phyloP scores from a whole-genome alignment of 23 tunicate genomes.

The Diplosoma virens region DNA sequence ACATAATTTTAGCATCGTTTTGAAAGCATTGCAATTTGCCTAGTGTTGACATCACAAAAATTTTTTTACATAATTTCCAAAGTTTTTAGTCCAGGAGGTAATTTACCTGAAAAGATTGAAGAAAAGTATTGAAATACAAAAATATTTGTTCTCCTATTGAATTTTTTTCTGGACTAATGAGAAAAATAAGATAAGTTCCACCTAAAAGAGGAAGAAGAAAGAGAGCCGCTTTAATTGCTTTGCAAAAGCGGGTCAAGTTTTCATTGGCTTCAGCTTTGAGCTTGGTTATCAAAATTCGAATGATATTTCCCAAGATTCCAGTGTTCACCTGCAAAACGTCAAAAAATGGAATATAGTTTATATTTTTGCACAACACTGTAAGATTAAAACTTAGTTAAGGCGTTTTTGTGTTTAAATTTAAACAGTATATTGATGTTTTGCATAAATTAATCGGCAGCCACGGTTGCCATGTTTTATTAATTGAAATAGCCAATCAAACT shows the following conservation, averaged over 20 bases:
- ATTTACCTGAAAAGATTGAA: constrained; percentile 75
- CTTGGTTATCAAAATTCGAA: constrained; percentile 70
- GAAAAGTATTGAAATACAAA: constrained; percentile 49
- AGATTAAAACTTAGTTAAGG: background rate
- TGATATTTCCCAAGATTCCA: constrained; percentile 53
- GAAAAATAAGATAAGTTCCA: constrained; percentile 70
- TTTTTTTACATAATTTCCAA: too few species aligned
- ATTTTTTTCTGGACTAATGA: constrained; percentile 50
- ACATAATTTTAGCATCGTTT: too few species aligned
- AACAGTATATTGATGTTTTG: too few species aligned
- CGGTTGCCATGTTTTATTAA: too few species aligned
- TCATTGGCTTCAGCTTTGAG: constrained; percentile 23
- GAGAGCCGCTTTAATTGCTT: constrained; percentile 85
- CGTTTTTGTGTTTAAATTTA: background rate
- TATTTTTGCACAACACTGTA: too few species aligned
- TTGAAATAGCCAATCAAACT: too few species aligned
- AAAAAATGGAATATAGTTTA: too few species aligned
- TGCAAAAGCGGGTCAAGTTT: constrained; percentile 29
- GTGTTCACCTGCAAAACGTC: constrained; percentile 53
- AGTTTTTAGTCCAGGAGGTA: background rate
- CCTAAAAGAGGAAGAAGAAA: constrained; percentile 84
- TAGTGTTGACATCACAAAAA: too few species aligned
- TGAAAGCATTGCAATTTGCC: background rate
- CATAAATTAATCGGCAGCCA: too few species aligned
- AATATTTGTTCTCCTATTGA: constrained; percentile 43